phyloP scores from a whole-genome alignment of 2,797 vertebrate species.

The Lepus townsendii region DNA sequence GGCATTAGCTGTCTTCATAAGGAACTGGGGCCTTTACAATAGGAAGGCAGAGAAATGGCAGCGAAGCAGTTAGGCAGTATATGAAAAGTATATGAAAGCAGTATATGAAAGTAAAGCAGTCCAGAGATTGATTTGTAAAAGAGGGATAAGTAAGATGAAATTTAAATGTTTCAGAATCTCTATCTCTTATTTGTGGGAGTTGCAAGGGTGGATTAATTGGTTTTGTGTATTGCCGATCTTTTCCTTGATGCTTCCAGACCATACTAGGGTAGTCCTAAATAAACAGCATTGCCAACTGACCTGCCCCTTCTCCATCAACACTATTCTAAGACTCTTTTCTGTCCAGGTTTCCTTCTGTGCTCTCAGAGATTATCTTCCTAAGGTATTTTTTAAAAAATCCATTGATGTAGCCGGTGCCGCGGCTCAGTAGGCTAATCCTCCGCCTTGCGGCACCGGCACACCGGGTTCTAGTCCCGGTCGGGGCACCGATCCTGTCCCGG shows the following conservation, averaged over 20 bases:
- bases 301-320: neutral
- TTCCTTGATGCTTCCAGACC: neutral
- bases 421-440: no score
- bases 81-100: no score
- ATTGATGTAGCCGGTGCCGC: neutral
- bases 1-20: neutral
- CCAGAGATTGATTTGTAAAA: neutral
- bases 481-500: no score
- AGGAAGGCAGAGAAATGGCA: neutral
- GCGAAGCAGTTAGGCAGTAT: no score
- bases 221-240: neutral
- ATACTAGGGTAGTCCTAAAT: conserved; percentile 3
- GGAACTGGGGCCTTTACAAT: neutral
- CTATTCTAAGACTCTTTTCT: neutral
- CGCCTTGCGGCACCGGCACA: no score
- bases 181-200: neutral
- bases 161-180: neutral
- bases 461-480: no score
- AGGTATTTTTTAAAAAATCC: neutral
- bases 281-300: conserved; percentile 17
- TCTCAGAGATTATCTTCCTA: conserved; percentile 17
- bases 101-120: neutral
- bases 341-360: conserved; percentile 12
- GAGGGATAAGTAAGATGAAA: neutral
- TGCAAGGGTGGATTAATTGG: neutral